These are phyloP conservation scores for Neodiprion pinetum DNA, from an alignment of 1,140 invertebrate genomes.

Conservation along the genomic window DNA sequence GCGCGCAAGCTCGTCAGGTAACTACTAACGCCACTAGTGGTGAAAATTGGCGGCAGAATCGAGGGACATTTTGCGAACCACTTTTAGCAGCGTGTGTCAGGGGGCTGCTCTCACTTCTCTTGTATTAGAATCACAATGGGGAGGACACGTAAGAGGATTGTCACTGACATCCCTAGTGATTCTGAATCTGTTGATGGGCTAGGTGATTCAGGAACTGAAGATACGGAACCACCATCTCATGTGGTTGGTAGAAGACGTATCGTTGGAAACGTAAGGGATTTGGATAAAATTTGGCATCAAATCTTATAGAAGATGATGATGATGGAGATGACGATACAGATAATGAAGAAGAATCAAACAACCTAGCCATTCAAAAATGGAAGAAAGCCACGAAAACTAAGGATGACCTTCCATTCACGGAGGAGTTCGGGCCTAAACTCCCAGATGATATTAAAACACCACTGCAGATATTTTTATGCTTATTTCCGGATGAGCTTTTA, in stretches of 20 bases:
- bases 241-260: too few species aligned
- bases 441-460: conserved; percentile 17
- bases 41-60: too few species aligned
- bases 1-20: too few species aligned
- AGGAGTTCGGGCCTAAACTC: conserved; percentile 24
- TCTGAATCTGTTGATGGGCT: background rate
- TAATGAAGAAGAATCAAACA: background rate
- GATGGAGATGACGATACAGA: conserved; percentile 10
- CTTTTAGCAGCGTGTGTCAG: too few species aligned
- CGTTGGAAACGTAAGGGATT: too few species aligned
- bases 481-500: conserved; percentile 22
- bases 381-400: background rate
- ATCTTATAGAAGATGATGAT: background rate
- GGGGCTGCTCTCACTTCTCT: too few species aligned
- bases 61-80: too few species aligned
- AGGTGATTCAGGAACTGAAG: background rate
- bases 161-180: background rate
- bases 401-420: conserved; percentile 15
- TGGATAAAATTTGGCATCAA: background rate
- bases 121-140: too few species aligned
- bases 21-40: too few species aligned
- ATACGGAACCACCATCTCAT: too few species aligned
- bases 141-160: too few species aligned
- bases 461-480: conserved; percentile 21
- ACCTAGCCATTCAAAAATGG: conserved; percentile 15